Evolutionary conservation across 2,113 vertebrate species (phyloP), one percentile per base, ranked within the genome.

Genomic region (Amblyopsis rosae): DNA sequence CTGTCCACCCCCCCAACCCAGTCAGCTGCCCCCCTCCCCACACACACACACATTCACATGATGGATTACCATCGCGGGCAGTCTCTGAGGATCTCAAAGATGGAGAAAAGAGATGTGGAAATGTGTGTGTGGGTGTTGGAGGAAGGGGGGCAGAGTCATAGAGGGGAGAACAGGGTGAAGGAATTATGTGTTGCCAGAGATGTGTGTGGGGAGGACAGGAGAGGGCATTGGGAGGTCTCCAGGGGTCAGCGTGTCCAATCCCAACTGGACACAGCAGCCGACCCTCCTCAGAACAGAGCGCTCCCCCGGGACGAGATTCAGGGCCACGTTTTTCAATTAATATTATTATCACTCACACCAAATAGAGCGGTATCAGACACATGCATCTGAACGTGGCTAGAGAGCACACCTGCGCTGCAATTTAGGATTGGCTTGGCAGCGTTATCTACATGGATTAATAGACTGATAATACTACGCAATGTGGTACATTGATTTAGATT

Each of bases 241-340:
- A 88, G 76, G 89, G 91, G 92, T 92, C 91, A 93, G 67, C 65
- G 80, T 83, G 88, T 89, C 80, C 89, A 91, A 90, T 93, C 86
- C 82, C 58, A 45, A 70, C 80, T 73, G 76, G 82, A 87, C 80
- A 79, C 63, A 63, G 76, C 63, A 54, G 80, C 65, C 77, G 75
- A 55, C 65, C 70, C 71, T 70, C 73, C 49, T 69, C 77, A 47
- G 70, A 83, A 81, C 0, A 7, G 51, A 48, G 35, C 11, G 7
- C 63, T 72, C 87, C 81, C 69, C 12, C 19, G 83, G 88, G 87
- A 92, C 71, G 82, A 76, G 67, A 81, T 69, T 73, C 73, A 57
- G 67, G 83, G 77, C 78, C 83, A 65, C 59, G 59, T 65, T 82
- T 75, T 86, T 82, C 65, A 56, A 89, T 91, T 87, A 85, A 88